phyloP scores from a whole-genome alignment of 2,888 invertebrate genomes.

The Leptothorax acervorum region DNA sequence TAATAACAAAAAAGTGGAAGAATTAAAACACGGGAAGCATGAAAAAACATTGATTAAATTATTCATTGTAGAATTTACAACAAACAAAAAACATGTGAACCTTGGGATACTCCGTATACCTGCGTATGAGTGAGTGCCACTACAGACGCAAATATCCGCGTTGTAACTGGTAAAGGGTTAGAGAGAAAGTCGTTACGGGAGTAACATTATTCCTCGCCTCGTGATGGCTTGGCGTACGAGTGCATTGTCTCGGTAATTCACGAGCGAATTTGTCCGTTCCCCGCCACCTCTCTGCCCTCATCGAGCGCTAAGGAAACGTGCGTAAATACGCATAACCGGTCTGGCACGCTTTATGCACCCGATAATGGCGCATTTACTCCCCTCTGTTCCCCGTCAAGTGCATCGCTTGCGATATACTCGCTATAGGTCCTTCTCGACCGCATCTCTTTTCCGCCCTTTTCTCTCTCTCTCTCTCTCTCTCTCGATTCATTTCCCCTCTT shows the following conservation, averaged over 20 bases:
- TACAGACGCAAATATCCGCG: not conserved
- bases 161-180: constrained; percentile 16
- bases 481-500: not conserved
- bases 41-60: constrained; percentile 11
- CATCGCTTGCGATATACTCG: constrained; percentile 34
- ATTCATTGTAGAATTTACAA: not conserved
- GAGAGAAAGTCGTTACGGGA: constrained; percentile 34
- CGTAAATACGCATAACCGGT: constrained; percentile 45
- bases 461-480: not conserved
- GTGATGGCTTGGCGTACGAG: constrained; percentile 16
- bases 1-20: not conserved
- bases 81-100: not conserved
- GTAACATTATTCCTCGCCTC: constrained; percentile 38
- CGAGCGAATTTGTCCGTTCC: constrained; percentile 39
- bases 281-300: not conserved
- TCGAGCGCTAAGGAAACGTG: constrained; percentile 25
- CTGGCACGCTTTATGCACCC: constrained; percentile 48
- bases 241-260: constrained; percentile 37
- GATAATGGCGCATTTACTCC: constrained; percentile 48
- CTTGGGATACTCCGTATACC: not conserved
- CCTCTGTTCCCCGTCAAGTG: constrained; percentile 43
- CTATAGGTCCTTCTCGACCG: constrained; percentile 20
- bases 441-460: constrained; percentile 23
- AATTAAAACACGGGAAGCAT: not conserved
- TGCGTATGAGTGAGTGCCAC: not conserved